These are phyloP conservation scores for Arothron firmamentum DNA, from an alignment of 2,113 vertebrate species.

Conservation along the genomic window DNA sequence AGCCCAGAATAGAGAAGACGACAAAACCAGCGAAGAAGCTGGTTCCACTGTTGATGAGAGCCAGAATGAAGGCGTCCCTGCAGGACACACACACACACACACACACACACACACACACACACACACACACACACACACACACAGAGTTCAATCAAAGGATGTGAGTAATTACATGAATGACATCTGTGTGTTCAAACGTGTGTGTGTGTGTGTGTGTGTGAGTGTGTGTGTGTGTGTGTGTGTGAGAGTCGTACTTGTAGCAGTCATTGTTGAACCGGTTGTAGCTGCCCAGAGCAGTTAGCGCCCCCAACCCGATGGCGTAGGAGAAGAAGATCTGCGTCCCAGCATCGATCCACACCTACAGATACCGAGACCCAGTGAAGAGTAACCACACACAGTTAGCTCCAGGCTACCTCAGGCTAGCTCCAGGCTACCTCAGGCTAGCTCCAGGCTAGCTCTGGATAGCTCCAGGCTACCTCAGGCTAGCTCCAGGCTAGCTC, in stretches of 20 bases:
- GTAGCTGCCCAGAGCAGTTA: conserved; percentile 80
- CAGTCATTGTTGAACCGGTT: conserved; percentile 83
- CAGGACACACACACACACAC: neutral
- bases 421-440: too few relatives aligned
- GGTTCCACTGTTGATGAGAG: conserved; percentile 79
- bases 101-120: too few relatives aligned
- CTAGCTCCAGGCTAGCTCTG: too few relatives aligned
- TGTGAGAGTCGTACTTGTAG: conserved; percentile 70
- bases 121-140: too few relatives aligned
- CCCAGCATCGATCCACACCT: conserved; percentile 82
- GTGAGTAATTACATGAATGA: too few relatives aligned
- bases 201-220: neutral
- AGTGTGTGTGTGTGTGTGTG: conserved; percentile 1
- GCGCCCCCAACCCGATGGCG: conserved; percentile 80
- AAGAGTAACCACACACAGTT: too few relatives aligned
- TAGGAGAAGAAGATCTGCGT: conserved; percentile 82
- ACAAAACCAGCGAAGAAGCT: conserved; percentile 81
- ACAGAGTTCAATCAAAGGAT: too few relatives aligned
- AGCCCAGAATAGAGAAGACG: conserved; percentile 79
- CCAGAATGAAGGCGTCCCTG: conserved; percentile 77
- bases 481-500: too few relatives aligned
- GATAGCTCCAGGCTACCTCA: too few relatives aligned
- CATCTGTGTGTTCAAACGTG: too few relatives aligned
- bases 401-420: too few relatives aligned
- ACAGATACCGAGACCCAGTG: too few relatives aligned